These are phyloP conservation scores for Batillaria attramentaria DNA, from an alignment of 1,140 invertebrate genomes.

Conservation along the genomic window DNA sequence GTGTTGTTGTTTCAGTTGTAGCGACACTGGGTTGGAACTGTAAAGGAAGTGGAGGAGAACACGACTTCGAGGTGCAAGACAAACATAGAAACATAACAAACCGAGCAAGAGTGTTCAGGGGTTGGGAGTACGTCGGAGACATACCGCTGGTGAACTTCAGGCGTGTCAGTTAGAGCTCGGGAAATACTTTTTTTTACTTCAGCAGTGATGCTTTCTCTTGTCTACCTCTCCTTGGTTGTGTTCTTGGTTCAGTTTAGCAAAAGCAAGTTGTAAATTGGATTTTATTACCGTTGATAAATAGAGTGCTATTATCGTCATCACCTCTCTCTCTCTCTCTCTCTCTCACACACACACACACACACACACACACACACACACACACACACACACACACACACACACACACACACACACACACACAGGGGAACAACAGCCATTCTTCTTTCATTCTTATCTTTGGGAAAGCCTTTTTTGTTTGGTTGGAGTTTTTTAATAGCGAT, in stretches of 20 bases:
- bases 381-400: slow-evolving; percentile 13
- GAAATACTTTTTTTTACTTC: background rate
- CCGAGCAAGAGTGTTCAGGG: too few species aligned
- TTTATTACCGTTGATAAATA: background rate
- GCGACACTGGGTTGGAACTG: too few species aligned
- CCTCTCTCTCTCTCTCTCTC: background rate
- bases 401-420: slow-evolving; percentile 13
- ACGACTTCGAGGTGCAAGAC: too few species aligned
- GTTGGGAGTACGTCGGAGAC: too few species aligned
- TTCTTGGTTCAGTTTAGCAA: background rate
- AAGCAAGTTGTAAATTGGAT: background rate
- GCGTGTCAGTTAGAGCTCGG: too few species aligned
- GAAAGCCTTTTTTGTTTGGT: background rate
- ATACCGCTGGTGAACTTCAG: too few species aligned
- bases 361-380: slow-evolving; percentile 1
- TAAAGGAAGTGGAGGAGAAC: too few species aligned
- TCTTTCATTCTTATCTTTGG: background rate
- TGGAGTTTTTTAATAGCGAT: background rate
- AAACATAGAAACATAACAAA: too few species aligned
- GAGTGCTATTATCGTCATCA: background rate
- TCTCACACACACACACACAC: slow-evolving; percentile 4
- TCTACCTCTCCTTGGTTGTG: background rate
- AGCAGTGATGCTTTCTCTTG: background rate
- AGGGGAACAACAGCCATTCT: background rate
- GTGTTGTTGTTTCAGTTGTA: too few species aligned